These are phyloP conservation scores for Epistrophe grossulariae DNA, from an alignment of 2,888 invertebrate species.

Conservation along the genomic window DNA sequence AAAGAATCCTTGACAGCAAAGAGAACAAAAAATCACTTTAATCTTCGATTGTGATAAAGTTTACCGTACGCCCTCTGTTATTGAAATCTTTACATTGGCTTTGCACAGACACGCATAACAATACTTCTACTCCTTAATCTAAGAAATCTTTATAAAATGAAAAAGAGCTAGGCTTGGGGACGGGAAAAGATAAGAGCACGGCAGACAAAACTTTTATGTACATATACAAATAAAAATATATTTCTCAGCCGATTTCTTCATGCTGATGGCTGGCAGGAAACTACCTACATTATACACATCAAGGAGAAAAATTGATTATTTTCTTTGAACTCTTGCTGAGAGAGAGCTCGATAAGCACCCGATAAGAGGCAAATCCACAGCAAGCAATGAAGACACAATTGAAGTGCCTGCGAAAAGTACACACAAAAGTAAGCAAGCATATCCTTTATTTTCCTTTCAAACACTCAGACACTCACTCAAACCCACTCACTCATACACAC, in stretches of 20 bases:
- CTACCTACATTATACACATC: background rate
- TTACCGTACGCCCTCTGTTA: constrained; percentile 26
- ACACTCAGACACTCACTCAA: background rate
- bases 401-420: constrained; percentile 55
- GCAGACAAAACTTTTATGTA: constrained; percentile 28
- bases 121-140: constrained; percentile 30
- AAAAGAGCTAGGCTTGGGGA: background rate
- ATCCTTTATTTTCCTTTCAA: constrained; percentile 1
- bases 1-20: background rate
- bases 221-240: background rate
- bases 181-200: background rate
- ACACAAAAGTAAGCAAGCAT: constrained; percentile 15
- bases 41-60: constrained; percentile 63
- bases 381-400: constrained; percentile 44
- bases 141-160: background rate
- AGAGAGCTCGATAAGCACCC: constrained; percentile 39
- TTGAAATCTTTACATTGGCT: constrained; percentile 49
- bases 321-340: constrained; percentile 1
- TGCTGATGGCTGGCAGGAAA: background rate
- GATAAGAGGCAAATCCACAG: constrained; percentile 30
- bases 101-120: constrained; percentile 30
- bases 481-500: background rate
- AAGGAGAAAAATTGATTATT: constrained; percentile 43
- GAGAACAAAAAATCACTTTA: constrained; percentile 50
- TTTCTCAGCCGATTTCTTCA: constrained; percentile 15